Percentiles rank a stretch among this genome's conserved stretches.
phyloP scores from a whole-genome alignment of 2,797 vertebrate genomes.

The Diplodus sargus region DNA sequence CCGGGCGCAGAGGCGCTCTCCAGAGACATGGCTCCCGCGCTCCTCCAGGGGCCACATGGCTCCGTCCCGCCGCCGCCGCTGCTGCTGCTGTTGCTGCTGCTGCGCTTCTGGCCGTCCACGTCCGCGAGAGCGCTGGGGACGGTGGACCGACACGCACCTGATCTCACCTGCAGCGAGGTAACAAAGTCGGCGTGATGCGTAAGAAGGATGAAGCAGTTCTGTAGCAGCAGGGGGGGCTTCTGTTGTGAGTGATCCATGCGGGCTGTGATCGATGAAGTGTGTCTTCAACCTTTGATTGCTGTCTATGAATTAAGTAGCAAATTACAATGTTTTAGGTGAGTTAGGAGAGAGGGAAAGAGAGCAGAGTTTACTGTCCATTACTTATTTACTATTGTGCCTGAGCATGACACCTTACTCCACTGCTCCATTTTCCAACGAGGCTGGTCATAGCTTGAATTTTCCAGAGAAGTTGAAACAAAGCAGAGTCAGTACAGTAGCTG shows the following conservation, averaged over 20 bases:
- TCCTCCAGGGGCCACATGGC: neutral
- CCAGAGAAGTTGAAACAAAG: neutral
- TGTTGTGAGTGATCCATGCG: no score
- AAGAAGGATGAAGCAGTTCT: neutral
- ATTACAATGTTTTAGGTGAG: neutral
- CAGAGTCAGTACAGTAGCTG: no score
- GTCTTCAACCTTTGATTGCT: no score
- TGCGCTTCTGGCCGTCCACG: neutral
- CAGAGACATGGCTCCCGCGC: slow-evolving; percentile 35
- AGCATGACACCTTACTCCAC: slow-evolving; percentile 54
- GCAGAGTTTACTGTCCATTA: slow-evolving; percentile 66
- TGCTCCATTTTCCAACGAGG: slow-evolving; percentile 44
- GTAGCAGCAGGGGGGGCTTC: neutral
- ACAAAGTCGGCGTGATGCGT: neutral
- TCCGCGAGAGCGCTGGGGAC: slow-evolving; percentile 32
- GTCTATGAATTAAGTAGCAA: neutral
- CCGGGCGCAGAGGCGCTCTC: neutral
- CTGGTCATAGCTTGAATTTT: slow-evolving; percentile 5
- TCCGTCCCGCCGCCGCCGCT: slow-evolving; percentile 8
- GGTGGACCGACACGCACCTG: slow-evolving; percentile 15
- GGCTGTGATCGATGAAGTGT: no score
- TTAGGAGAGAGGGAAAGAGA: neutral
- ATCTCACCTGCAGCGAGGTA: slow-evolving; percentile 68
- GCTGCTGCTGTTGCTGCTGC: slow-evolving; percentile 28
- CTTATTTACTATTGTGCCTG: slow-evolving; percentile 64